phyloP scores from a whole-genome alignment of 2,797 vertebrate species.

The Chelonia mydas region DNA sequence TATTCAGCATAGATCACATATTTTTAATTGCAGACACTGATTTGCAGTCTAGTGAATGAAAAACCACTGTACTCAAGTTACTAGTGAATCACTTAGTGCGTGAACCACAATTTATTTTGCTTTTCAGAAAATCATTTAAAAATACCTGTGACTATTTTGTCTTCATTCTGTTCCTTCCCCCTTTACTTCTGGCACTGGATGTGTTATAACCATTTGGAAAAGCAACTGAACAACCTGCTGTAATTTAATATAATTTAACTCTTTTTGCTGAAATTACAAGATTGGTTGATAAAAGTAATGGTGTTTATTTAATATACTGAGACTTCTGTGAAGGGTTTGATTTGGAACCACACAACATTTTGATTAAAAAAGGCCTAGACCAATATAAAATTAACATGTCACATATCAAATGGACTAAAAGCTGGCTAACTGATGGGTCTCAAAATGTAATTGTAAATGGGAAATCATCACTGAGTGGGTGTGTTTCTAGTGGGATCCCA shows the following conservation, averaged over 20 bases:
- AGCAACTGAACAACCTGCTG: not conserved
- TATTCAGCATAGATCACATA: not conserved
- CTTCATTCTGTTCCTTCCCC: not conserved
- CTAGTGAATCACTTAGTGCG: not conserved
- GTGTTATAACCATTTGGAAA: not conserved
- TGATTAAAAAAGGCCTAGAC: too few relatives aligned
- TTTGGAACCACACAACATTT: too few relatives aligned
- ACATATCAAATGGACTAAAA: not conserved
- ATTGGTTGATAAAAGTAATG: not conserved
- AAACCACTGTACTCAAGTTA: not conserved
- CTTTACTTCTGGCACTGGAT: not conserved
- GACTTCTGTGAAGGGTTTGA: not conserved
- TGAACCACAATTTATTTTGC: not conserved
- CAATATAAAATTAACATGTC: too few relatives aligned
- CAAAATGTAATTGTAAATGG: too few relatives aligned
- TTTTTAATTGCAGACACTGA: constrained; percentile 18
- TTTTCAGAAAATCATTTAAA: not conserved
- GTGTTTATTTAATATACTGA: not conserved
- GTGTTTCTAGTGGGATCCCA: too few relatives aligned
- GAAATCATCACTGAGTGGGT: too few relatives aligned
- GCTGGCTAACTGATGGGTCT: too few relatives aligned
- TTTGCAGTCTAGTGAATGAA: constrained; percentile 2
- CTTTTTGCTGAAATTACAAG: not conserved
- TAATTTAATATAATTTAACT: not conserved
- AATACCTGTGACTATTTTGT: not conserved